Base-by-base conservation (phyloP, 2,797 vertebrate species). In the Heterohyrax brucei region DNA sequence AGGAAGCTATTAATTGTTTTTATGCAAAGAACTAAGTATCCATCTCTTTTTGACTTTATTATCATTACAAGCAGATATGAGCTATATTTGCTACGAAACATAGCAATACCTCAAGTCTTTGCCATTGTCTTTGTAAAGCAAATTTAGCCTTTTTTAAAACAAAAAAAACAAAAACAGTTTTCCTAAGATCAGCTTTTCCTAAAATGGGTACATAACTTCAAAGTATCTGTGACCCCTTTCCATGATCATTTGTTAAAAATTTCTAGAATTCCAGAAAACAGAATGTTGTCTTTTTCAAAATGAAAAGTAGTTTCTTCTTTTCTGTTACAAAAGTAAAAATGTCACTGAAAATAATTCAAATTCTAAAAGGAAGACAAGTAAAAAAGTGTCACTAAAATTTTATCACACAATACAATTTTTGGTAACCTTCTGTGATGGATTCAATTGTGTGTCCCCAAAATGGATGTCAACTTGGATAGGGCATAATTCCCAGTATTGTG, bases 41-140 rank as follows among this genome's bases (percentile, higher is more conserved):
- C 76, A 26, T 21, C 33, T 94, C 72, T 33, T 39, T 93, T 72
- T 87, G 56, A n/a, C 80, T 93, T 96, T 93, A 66, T 84, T 93
- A 30, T 39, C 68, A 33, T 72, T 33, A 86, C 18, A 95, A 81
- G 56, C n/a, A 93, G 80, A 87, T 75, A 93, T 77, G 26, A 96
- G 39, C 72, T 94, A 91, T 80, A 93, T 9, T 86, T 87, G 22
- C 46, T 68, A 46, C 59, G 33, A 94, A 96, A 77, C 78, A 91
- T 79, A 59, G 50, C 72, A 76, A 56, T 81, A 18, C 33, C 50
- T 86, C 64, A 14, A 83, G 50, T 84, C 39, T 94, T 30, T 21
- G 48, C 6, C 22, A 72, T 9, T 85, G 82, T 79, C 70, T 94
- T 72, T 50, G 16, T 18, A 89, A 76, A 77, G 7, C 50, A 93